phyloP scores from a whole-genome alignment of 1,140 invertebrate species.

The Ericerus pela region DNA sequence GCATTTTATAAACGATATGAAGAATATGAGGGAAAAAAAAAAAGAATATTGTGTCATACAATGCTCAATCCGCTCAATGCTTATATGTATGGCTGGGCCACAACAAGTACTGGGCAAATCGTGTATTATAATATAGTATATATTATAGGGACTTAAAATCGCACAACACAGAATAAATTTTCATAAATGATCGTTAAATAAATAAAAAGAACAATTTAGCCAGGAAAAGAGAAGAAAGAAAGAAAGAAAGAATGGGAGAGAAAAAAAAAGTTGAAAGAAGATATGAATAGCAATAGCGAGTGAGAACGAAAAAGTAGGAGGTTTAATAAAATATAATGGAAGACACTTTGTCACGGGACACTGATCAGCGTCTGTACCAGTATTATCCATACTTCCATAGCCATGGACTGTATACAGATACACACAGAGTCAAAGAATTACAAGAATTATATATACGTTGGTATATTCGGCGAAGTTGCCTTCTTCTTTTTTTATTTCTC shows the following conservation, averaged over 20 bases:
- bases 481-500: conserved; percentile 21
- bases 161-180: conserved; percentile 5
- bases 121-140: too few relatives aligned
- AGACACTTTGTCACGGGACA: conserved; percentile 9
- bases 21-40: too few relatives aligned
- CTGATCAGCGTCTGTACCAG: conserved; percentile 7
- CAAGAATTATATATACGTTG: conserved; percentile 5
- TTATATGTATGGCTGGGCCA: too few relatives aligned
- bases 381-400: too few relatives aligned
- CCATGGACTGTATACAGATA: not conserved
- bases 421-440: too few relatives aligned
- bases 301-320: conserved; percentile 15
- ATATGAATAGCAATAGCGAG: conserved; percentile 5
- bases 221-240: conserved; percentile 18
- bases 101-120: too few relatives aligned
- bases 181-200: conserved; percentile 7
- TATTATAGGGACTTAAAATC: too few relatives aligned
- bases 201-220: conserved; percentile 12
- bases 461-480: conserved; percentile 10
- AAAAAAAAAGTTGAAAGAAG: conserved; percentile 14
- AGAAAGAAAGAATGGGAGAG: too few relatives aligned
- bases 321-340: conserved; percentile 20
- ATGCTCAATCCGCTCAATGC: too few relatives aligned
- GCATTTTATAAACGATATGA: too few relatives aligned
- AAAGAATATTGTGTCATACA: too few relatives aligned